A percentile compares a stretch with the other conserved stretches of the same genome.
Evolutionary conservation across 2,888 invertebrate genomes (phyloP).

Genomic region (Graphium colonna): DNA sequence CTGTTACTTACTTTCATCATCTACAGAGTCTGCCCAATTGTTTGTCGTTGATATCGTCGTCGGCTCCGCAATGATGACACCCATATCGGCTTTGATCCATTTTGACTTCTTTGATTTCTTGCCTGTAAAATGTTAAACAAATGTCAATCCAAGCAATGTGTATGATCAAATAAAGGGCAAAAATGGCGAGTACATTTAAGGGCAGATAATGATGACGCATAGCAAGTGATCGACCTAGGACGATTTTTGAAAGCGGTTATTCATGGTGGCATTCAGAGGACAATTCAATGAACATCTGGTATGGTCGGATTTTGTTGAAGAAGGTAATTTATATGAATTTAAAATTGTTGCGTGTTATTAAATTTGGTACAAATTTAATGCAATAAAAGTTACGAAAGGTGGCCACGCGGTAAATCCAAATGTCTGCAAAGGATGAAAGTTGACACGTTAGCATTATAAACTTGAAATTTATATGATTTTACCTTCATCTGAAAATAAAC

Average conservation of each 20-base stretch:
- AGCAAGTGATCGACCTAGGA: slow-evolving; percentile 68
- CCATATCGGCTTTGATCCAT: slow-evolving; percentile 89
- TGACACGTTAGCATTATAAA: slow-evolving; percentile 77
- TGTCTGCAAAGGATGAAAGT: slow-evolving; percentile 74
- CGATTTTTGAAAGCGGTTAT: slow-evolving; percentile 70
- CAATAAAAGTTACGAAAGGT: slow-evolving; percentile 58
- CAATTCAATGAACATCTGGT: slow-evolving; percentile 38
- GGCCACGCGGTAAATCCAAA: slow-evolving; percentile 80
- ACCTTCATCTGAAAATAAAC: slow-evolving; percentile 22
- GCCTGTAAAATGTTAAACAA: slow-evolving; percentile 73
- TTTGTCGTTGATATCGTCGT: slow-evolving; percentile 80
- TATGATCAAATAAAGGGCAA: slow-evolving; percentile 26
- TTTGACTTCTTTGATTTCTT: slow-evolving; percentile 93
- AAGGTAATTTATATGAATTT: slow-evolving; percentile 25
- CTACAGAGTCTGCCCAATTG: slow-evolving; percentile 91
- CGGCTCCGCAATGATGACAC: slow-evolving; percentile 88
- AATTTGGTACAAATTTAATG: slow-evolving; percentile 36
- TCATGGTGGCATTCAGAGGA: slow-evolving; percentile 47
- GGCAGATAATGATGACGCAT: slow-evolving; percentile 69
- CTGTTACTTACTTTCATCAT: slow-evolving; percentile 85
- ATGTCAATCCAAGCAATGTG: too few species aligned
- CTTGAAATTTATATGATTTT: slow-evolving; percentile 11
- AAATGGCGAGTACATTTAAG: slow-evolving; percentile 34
- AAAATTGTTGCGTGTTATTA: too few species aligned
- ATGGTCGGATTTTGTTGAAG: slow-evolving; percentile 32